Conservation (phyloP, 2,113 vertebrate genomes). For the Burhinus oedicnemus region DNA sequence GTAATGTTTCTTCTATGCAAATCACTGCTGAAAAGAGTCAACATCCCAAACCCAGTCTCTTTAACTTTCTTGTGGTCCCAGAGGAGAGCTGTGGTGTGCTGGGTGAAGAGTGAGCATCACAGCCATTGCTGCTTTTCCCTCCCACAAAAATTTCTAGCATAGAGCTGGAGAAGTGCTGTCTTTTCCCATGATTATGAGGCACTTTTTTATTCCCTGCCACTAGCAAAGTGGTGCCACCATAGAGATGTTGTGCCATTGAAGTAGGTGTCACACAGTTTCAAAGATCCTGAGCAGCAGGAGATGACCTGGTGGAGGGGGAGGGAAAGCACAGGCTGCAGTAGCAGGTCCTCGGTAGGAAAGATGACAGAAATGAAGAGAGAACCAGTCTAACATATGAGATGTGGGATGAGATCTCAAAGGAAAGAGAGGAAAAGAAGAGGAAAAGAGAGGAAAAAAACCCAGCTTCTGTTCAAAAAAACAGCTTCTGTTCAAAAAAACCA, state of each 20-base stretch:
- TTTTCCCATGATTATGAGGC: neutral
- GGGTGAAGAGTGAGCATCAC: neutral
- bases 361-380: neutral
- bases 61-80: neutral
- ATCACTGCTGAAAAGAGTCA: neutral
- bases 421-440: neutral
- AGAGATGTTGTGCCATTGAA: neutral
- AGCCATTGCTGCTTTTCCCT: neutral
- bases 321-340: neutral
- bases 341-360: neutral
- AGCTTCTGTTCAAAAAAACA: neutral
- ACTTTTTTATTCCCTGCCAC: neutral
- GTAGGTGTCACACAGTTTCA: neutral
- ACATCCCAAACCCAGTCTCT: neutral
- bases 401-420: neutral
- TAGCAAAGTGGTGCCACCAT: neutral
- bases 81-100: neutral
- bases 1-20: neutral
- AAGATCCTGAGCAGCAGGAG: neutral
- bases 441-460: neutral
- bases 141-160: neutral
- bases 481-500: rapidly evolving
- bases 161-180: neutral
- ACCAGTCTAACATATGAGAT: neutral
- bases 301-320: neutral